Base-by-base conservation (phyloP, 2,797 vertebrate genomes). In the Danio jaintianensis region DNA sequence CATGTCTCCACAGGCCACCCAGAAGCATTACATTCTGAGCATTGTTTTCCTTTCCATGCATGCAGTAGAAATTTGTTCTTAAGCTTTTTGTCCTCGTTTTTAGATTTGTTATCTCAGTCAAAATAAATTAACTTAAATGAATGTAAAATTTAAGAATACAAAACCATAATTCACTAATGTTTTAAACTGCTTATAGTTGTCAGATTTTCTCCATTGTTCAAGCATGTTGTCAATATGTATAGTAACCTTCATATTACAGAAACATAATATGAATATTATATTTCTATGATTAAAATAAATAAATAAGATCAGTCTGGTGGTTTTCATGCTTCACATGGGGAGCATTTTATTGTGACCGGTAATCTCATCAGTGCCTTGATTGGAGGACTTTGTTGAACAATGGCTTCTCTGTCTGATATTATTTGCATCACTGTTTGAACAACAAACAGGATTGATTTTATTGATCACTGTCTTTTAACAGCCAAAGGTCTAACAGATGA, bases 381-480 rank as follows among this genome's bases (percentile, higher is more conserved):
- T 61, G 16, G 56, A 74, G 3, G 36, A 53, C 7, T 70, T 52
- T 61, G 43, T 70, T 79, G 75, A 86, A 93, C 90, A 93, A 92
- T 90, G 88, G 86, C 87, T 86, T 71, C 78, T 22, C 63, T 89
- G 90, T 87, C 90, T 89, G 89, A 90, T 73, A 64, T 83, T 73
- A 92, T 93, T 92, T 92, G 90, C 90, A 92, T 92, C 87, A 91
- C 86, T 89, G 86, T 90, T 89, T 86, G 86, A 90, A 90, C 89
- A 92, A 93, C 90, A 93, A 90, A 92, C 92, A 89, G 83, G 63
- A 93, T 90, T 91, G 92, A 93, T 93, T 82, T 83, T 84, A 93
- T 92, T 92, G 91, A 92, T 91, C 92, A 88, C 20, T 58, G 53
- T 78, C 16, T 78, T 59, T 69, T 40, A 48, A 47, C 52, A 36